Evolutionary conservation across 2,888 invertebrate species (phyloP), one percentile per base, ranked within the genome.

Genomic region (Portevinia maculata): DNA sequence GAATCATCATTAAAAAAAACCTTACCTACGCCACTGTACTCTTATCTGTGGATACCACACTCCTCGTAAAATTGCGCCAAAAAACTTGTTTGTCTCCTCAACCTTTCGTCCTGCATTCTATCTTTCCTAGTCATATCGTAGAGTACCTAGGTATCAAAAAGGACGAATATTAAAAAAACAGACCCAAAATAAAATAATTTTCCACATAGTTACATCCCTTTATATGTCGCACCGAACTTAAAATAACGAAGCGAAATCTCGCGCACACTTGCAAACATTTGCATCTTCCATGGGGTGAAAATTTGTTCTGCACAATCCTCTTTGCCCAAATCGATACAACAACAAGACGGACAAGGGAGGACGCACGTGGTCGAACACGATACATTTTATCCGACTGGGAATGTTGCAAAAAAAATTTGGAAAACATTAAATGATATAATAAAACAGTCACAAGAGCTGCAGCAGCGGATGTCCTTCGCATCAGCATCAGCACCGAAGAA

Each of bases 311-410:
- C 30, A 60, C 55, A 52, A 53, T 74, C 67, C n/a, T 67, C 32
- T 37, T 53, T 28, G 48, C 39, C 57, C 44, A 75, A 64, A 75
- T 79, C 69, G 59, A 75, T 74, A 65, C 55, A 73, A 37, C 53
- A 64, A 11, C 59, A 59, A 50, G 39, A 15, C 24, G 30, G 21
- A 13, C 11, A 59, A 39, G 57, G 79, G 69, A 75, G 65, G 53
- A 60, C 59, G 70, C 81, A 81, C 81, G 76, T 81, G 81, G 76
- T 75, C 55, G 50, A 65, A 81, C 53, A 48, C 52, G 83, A 78
- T 83, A 78, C 78, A 78, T 71, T 78, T 73, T 78, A 57, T 73
- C 30, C 65, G 55, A 41, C 32, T 46, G 37, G 50, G 17, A 57
- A 34, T 17, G 24, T 9, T 19, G 32, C 57, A 52, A 32, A 60